Evolutionary conservation across 2,888 invertebrate species (phyloP).

Genomic region (Heliconius ismenius): DNA sequence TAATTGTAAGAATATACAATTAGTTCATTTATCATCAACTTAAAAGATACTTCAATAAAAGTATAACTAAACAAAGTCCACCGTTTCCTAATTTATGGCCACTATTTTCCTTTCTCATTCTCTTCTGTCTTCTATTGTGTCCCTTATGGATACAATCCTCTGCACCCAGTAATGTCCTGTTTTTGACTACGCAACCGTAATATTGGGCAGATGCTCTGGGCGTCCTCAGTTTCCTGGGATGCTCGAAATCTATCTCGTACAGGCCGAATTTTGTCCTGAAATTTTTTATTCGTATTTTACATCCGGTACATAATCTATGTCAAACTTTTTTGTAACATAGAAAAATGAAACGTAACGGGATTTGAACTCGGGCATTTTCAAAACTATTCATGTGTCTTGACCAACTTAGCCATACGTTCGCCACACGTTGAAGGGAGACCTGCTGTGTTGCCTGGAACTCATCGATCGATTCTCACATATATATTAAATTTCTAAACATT

Average conservation of each 20-base stretch:
- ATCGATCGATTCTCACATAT: too few species aligned
- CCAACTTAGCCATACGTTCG: too few species aligned
- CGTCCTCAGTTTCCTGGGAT: conserved; percentile 44
- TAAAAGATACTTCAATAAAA: neutral
- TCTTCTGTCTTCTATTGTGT: neutral
- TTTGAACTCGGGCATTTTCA: too few species aligned
- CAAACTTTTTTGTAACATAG: too few species aligned
- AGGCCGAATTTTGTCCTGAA: conserved; percentile 50
- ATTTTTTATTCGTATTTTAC: neutral
- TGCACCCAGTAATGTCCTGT: conserved; percentile 16
- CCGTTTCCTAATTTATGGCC: neutral
- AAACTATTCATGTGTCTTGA: too few species aligned
- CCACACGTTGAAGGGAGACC: too few species aligned
- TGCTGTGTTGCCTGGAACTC: too few species aligned
- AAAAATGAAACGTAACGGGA: too few species aligned
- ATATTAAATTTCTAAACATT: too few species aligned
- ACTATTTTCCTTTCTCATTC: neutral
- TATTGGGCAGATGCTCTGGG: conserved; percentile 46
- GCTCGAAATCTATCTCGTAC: conserved; percentile 48
- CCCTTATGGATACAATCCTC: neutral
- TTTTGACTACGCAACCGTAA: conserved; percentile 34
- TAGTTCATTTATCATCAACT: neutral
- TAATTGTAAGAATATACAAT: neutral
- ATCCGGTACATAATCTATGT: too few species aligned
- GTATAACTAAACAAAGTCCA: neutral